Percentiles rank a stretch among this genome's conserved stretches.
Evolutionary conservation across 1,140 invertebrate species (phyloP).

Genomic region (Pogonus chalceus): DNA sequence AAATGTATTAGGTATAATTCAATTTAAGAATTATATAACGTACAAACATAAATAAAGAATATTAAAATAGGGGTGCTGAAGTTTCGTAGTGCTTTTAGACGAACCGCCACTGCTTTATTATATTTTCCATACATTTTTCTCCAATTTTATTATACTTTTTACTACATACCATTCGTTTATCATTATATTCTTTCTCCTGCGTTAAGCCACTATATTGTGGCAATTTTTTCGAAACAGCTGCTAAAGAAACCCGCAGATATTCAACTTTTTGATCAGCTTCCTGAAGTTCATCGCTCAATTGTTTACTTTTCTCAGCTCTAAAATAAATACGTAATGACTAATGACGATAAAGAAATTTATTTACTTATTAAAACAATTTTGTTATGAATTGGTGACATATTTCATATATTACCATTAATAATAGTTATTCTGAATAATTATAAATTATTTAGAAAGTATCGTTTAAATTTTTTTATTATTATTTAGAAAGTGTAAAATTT

Average conservation of each 20-base stretch:
- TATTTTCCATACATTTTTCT: too few species aligned
- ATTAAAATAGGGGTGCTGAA: too few species aligned
- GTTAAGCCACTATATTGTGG: slow-evolving; percentile 40
- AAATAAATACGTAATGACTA: too few species aligned
- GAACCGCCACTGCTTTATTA: too few species aligned
- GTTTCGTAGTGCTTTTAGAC: too few species aligned
- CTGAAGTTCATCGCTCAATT: slow-evolving; percentile 75
- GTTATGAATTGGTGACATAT: too few species aligned
- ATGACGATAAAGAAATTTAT: slow-evolving; percentile 7
- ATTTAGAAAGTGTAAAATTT: neutral
- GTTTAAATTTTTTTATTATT: neutral
- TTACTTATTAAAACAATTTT: slow-evolving; percentile 10
- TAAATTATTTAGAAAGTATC: slow-evolving; percentile 1
- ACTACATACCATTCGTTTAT: slow-evolving; percentile 26
- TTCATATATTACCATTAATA: too few species aligned
- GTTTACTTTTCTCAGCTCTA: slow-evolving; percentile 81
- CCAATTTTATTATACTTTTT: too few species aligned
- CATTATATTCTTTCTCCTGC: slow-evolving; percentile 41
- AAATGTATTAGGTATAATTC: too few species aligned
- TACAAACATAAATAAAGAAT: too few species aligned
- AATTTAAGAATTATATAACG: too few species aligned
- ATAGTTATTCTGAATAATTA: too few species aligned
- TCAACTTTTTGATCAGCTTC: slow-evolving; percentile 81
- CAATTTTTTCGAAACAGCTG: slow-evolving; percentile 55
- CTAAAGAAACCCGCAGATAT: slow-evolving; percentile 62